phyloP scores from a whole-genome alignment of 2,797 vertebrate genomes.

The Champsocephalus esox region DNA sequence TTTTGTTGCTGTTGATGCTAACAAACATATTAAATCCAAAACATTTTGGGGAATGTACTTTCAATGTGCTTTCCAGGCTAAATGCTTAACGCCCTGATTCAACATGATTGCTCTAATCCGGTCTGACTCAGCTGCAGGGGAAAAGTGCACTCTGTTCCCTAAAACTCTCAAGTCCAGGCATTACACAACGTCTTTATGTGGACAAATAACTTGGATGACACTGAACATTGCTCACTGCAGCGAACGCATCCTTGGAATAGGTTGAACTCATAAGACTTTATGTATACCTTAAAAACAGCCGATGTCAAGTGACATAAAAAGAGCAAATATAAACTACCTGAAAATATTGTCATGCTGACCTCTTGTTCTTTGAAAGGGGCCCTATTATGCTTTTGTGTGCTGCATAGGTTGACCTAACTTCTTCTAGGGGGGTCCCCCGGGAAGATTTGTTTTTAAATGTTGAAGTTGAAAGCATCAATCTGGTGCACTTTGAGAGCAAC shows the following conservation, averaged over 20 bases:
- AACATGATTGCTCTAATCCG: neutral
- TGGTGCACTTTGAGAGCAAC: no score
- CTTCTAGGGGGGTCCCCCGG: no score
- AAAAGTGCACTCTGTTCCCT: neutral
- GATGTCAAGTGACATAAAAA: neutral
- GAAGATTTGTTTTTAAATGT: no score
- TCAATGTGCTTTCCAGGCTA: neutral
- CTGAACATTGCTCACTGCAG: neutral
- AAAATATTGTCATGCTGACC: neutral
- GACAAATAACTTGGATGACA: neutral
- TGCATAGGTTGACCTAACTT: no score
- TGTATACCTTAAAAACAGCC: neutral
- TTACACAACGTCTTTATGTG: neutral
- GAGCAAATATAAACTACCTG: neutral
- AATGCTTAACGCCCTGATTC: neutral
- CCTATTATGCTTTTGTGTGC: no score
- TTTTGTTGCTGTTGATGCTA: neutral
- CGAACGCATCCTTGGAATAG: neutral
- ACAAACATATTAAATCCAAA: neutral
- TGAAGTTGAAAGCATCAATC: no score
- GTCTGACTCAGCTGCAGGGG: neutral
- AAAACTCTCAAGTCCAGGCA: conserved; percentile 3
- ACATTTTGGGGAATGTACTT: neutral
- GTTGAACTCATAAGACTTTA: neutral
- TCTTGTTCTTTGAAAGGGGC: no score